Evolutionary conservation across 2,797 vertebrate species (phyloP).

Genomic region (Danio aesculapii): DNA sequence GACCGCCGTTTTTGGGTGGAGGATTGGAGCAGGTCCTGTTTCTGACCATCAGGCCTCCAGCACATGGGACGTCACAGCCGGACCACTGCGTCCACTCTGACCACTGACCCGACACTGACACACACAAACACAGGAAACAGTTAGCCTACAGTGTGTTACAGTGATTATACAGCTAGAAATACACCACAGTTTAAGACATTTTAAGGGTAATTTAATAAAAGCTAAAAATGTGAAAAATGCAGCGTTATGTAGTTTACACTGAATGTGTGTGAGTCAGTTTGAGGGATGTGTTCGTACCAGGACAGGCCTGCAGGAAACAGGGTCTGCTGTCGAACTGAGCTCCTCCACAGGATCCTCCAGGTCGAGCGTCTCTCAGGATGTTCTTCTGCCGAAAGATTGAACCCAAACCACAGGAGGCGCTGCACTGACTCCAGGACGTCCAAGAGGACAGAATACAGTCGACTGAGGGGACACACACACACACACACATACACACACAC

Average conservation of each 20-base stretch:
- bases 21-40: conserved; percentile 83
- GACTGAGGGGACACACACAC: conserved; percentile 66
- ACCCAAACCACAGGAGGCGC: conserved; percentile 87
- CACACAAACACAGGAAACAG: not conserved
- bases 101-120: conserved; percentile 84
- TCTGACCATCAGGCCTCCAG: conserved; percentile 81
- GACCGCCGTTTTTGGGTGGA: conserved; percentile 87
- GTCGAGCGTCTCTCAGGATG: conserved; percentile 77
- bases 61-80: conserved; percentile 80
- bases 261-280: not conserved
- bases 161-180: not conserved
- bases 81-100: conserved; percentile 86
- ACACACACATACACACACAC: conserved; percentile 1
- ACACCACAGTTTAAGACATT: no score
- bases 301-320: conserved; percentile 88
- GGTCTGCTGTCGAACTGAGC: conserved; percentile 81
- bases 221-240: no score
- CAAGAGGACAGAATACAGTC: conserved; percentile 85
- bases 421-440: conserved; percentile 89
- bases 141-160: not conserved
- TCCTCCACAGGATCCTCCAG: conserved; percentile 76
- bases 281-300: conserved; percentile 74
- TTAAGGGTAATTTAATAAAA: not conserved
- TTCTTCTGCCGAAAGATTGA: conserved; percentile 83
- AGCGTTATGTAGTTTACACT: no score